These are phyloP conservation scores for Hirtodrosophila confusa DNA, from an alignment of 2,888 invertebrate genomes.

Conservation along the genomic window DNA sequence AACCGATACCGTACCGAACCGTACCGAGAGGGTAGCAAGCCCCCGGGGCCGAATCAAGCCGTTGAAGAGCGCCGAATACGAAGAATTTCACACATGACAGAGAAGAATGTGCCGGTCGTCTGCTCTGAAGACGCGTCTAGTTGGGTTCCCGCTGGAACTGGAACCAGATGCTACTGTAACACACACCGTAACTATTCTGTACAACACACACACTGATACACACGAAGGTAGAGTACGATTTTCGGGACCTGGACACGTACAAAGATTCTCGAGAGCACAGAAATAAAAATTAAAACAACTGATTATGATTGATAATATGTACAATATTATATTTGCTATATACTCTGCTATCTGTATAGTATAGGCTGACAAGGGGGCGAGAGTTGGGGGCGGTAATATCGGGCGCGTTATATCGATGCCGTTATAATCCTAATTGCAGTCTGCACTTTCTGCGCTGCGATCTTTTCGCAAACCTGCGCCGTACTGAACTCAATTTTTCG, in stretches of 20 bases:
- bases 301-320: conserved; percentile 13
- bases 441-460: conserved; percentile 62
- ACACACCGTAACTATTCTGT: not conserved
- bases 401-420: conserved; percentile 36
- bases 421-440: conserved; percentile 40
- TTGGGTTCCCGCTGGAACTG: conserved; percentile 24
- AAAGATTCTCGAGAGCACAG: conserved; percentile 14
- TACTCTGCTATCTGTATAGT: not conserved
- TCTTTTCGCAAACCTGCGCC: conserved; percentile 80
- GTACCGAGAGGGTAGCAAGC: not conserved
- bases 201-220: not conserved
- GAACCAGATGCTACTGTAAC: too few species aligned
- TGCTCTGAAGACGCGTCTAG: conserved; percentile 19
- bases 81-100: conserved; percentile 77
- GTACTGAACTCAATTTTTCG: conserved; percentile 76
- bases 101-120: conserved; percentile 53
- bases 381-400: not conserved
- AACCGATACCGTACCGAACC: conserved; percentile 8
- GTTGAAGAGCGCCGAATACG: conserved; percentile 16
- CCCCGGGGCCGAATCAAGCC: conserved; percentile 26
- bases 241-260: not conserved
- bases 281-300: conserved; percentile 19
- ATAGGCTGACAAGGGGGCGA: not conserved
- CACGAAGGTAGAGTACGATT: not conserved
- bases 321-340: not conserved